phyloP scores from a whole-genome alignment of 2,888 invertebrate genomes.

The Eupithecia abbreviata region DNA sequence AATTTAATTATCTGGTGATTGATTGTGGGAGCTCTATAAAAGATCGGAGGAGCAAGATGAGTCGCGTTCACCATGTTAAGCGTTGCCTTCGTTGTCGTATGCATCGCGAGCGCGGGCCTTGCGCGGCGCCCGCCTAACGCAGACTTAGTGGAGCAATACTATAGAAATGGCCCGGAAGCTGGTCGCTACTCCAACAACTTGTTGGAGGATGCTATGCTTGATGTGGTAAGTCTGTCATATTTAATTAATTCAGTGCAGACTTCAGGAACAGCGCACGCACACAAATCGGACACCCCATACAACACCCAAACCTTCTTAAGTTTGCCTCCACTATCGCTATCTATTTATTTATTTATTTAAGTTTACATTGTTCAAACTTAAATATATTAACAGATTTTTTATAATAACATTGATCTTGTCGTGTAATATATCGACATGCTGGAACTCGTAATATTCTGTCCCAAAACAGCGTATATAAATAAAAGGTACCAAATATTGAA shows the following conservation, averaged over 20 bases:
- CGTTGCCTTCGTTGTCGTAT: constrained; percentile 38
- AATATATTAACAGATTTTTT: too few species aligned
- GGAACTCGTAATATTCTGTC: too few species aligned
- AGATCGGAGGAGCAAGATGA: background rate
- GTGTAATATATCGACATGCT: too few species aligned
- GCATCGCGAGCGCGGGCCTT: constrained; percentile 30
- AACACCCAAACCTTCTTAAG: too few species aligned
- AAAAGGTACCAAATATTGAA: too few species aligned
- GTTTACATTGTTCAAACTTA: too few species aligned
- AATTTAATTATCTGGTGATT: constrained; percentile 10
- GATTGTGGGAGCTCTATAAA: constrained; percentile 36
- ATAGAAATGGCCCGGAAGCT: constrained; percentile 39
- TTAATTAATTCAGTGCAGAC: background rate
- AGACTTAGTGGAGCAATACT: constrained; percentile 49
- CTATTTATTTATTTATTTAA: too few species aligned
- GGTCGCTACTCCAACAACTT: constrained; percentile 53
- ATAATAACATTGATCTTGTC: too few species aligned
- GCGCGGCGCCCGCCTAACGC: constrained; percentile 52
- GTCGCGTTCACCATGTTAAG: constrained; percentile 36
- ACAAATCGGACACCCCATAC: background rate
- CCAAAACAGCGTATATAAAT: too few species aligned
- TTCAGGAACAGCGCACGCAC: background rate
- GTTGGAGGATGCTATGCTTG: constrained; percentile 58
- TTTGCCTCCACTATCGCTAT: too few species aligned
- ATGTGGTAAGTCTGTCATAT: constrained; percentile 52